These are phyloP conservation scores for Scylla paramamosain DNA, from an alignment of 1,140 invertebrate species.

Conservation along the genomic window DNA sequence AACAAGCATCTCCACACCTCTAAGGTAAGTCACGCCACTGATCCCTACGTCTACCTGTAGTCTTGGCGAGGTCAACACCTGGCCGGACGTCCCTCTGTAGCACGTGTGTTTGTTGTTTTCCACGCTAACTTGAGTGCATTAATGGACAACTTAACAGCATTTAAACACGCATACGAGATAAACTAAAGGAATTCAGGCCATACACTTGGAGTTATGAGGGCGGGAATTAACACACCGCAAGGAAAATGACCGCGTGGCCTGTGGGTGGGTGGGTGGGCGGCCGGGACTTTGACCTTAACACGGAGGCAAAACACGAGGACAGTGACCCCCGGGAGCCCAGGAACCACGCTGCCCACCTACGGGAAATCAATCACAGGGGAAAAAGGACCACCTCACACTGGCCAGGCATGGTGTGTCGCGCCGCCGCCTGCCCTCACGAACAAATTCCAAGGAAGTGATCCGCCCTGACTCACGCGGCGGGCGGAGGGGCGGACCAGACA, in stretches of 20 bases:
- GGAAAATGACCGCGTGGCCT: not conserved
- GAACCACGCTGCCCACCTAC: not conserved
- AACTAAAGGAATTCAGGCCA: not conserved
- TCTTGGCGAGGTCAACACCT: not conserved
- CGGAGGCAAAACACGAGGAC: no score
- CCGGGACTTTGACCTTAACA: not conserved
- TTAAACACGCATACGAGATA: not conserved
- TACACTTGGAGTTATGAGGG: not conserved
- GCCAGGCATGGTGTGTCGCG: not conserved
- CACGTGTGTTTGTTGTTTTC: not conserved
- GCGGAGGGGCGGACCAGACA: not conserved
- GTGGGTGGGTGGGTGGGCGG: not conserved
- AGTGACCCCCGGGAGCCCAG: no score
- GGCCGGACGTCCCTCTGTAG: not conserved
- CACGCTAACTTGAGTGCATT: not conserved
- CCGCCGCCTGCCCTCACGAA: not conserved
- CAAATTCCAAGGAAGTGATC: slow-evolving; percentile 22
- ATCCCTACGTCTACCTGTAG: not conserved
- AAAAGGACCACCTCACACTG: not conserved
- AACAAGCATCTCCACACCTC: not conserved
- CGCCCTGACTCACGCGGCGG: not conserved
- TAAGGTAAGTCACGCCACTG: not conserved
- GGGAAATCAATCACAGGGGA: not conserved
- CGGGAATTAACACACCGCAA: not conserved
- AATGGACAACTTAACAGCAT: no score